A percentile compares a stretch with the other conserved stretches of the same genome.
phyloP scores from a whole-genome alignment of 2,797 vertebrate species.

The Miopithecus talapoin region DNA sequence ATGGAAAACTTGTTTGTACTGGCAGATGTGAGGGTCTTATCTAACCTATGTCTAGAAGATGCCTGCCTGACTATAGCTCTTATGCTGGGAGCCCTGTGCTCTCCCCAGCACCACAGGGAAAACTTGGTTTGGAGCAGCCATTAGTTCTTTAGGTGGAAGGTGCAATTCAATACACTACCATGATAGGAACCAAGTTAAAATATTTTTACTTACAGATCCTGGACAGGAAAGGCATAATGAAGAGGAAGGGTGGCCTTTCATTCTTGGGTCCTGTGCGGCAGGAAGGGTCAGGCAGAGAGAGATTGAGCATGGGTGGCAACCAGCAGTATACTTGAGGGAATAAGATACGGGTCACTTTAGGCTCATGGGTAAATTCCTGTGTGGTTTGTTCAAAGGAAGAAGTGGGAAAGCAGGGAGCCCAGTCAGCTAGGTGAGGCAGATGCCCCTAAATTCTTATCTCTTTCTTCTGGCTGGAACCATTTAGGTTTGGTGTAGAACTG shows the following conservation, averaged over 20 bases:
- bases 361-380: background rate
- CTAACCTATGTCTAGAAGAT: background rate
- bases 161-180: background rate
- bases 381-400: background rate
- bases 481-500: background rate
- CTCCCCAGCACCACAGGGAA: background rate
- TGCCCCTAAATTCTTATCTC: background rate
- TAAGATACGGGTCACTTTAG: background rate
- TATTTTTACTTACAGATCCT: background rate
- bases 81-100: background rate
- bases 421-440: background rate
- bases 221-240: background rate
- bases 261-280: background rate
- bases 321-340: background rate
- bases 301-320: background rate
- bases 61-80: background rate
- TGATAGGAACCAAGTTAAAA: background rate
- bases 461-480: background rate
- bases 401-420: background rate
- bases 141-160: background rate
- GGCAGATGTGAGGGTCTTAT: background rate
- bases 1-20: background rate
- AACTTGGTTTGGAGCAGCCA: background rate
- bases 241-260: background rate
- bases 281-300: background rate